These are phyloP conservation scores for Lepus townsendii DNA, from an alignment of 2,797 vertebrate genomes.

Conservation along the genomic window DNA sequence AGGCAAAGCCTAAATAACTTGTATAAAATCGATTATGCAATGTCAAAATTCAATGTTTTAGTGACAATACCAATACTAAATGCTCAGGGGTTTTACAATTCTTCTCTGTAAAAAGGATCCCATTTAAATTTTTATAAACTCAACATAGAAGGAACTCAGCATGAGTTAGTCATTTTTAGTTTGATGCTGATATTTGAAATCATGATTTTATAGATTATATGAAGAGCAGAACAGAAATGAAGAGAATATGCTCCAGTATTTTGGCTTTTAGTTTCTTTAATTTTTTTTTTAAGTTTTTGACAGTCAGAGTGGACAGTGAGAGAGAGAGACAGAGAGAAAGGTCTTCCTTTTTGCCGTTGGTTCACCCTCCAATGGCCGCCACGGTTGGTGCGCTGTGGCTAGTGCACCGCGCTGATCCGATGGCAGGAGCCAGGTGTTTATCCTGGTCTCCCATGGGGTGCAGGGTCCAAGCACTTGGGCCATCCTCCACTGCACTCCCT, in stretches of 20 bases:
- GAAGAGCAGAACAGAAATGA: neutral
- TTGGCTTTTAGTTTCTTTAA: neutral
- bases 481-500: no score
- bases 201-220: slow-evolving; percentile 15
- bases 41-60: neutral
- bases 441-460: no score
- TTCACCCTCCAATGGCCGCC: no score
- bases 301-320: no score
- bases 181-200: neutral
- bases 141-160: neutral
- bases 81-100: neutral
- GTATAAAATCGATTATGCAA: neutral
- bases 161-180: neutral
- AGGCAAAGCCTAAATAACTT: slow-evolving; percentile 1
- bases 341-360: no score
- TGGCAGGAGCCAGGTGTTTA: no score
- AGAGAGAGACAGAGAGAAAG: no score
- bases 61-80: neutral
- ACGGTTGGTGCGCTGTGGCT: no score
- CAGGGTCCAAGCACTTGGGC: no score
- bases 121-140: neutral
- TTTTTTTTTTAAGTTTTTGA: neutral
- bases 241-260: neutral
- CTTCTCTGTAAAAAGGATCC: neutral
- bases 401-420: no score